Base-by-base conservation (phyloP, 2,888 invertebrate species). In the Phyto melanocephala region DNA sequence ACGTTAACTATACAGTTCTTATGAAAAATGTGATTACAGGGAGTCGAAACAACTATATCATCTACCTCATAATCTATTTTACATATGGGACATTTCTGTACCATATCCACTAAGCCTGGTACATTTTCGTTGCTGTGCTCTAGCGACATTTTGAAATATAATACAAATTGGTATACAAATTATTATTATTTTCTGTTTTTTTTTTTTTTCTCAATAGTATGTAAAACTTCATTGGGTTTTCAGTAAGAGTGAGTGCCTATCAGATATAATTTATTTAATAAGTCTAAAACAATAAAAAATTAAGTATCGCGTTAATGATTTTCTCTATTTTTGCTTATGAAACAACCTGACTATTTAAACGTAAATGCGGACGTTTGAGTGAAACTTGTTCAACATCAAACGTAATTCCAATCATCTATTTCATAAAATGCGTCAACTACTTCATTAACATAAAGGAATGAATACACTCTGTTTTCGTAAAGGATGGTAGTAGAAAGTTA, bases 1-100 rank as follows among this genome's bases (percentile, higher is more conserved):
- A 52, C 35, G 11, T 24, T 67, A 1, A 67, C 37, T 15, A 67
- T 54, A 7, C 67, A 67, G 13, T 52, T 40, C 6, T 67, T 65
- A 7, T 47, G 35, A 8, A 63, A 65, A 15, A 68, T 1, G 17
- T 68, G 67, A 20, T 37, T 20, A n/a, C 40, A 54, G 1, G 68
- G 68, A 3, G 42, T 42, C n/a, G 68, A 70, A 17, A 70, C 68
- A 11, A 70, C 13, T 1, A 70, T n/a, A 8, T 67, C 52, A 28
- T 54, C 67, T 0, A 67, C 24, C 13, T 67, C 24, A 22, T 67
- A 67, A 22, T 52, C 40, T 6, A 40, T 67, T 5, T 22, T 37
- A 15, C 67, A 67, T 15, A 67, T 54, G 7, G 52, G n/a, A 45
- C 68, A 70, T n/a, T 56, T 15, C 0, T 0, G 33, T 10, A 13